Conservation (phyloP, 2,888 invertebrate genomes). For the Stenoptilia bipunctidactyla region DNA sequence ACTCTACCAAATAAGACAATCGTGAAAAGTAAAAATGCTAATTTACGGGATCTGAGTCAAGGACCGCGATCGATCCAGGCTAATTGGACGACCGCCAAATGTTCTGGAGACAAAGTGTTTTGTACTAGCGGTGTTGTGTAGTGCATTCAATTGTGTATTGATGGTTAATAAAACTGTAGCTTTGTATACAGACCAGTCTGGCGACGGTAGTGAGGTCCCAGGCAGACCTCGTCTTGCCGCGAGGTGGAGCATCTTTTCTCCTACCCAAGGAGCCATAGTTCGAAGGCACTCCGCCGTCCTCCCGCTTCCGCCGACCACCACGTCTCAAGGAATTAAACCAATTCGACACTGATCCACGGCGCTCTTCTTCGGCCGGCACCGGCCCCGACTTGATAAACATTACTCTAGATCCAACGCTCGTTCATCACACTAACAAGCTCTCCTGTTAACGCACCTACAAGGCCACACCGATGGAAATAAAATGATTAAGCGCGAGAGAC, state of each 20-base stretch:
- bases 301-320: constrained; percentile 57
- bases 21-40: background rate
- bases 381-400: constrained; percentile 68
- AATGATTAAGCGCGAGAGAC: constrained; percentile 30
- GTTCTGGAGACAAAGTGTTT: constrained; percentile 15
- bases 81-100: constrained; percentile 57
- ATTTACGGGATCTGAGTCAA: constrained; percentile 23
- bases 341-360: constrained; percentile 79
- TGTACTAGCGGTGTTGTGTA: constrained; percentile 13
- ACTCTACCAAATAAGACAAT: background rate
- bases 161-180: constrained; percentile 6
- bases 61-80: constrained; percentile 51
- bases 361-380: constrained; percentile 66
- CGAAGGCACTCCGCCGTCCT: constrained; percentile 42
- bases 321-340: constrained; percentile 87
- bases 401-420: constrained; percentile 47
- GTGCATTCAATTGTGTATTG: constrained; percentile 8
- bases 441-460: constrained; percentile 48
- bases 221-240: constrained; percentile 66
- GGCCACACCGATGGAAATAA: constrained; percentile 25
- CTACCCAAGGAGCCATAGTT: constrained; percentile 67
- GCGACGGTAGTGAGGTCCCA: constrained; percentile 73
- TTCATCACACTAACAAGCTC: constrained; percentile 49
- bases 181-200: constrained; percentile 66
- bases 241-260: constrained; percentile 52